Evolutionary conservation across 92 coral and sea anemone genomes (phyloP).

Genomic region (Heteractis magnifica): DNA sequence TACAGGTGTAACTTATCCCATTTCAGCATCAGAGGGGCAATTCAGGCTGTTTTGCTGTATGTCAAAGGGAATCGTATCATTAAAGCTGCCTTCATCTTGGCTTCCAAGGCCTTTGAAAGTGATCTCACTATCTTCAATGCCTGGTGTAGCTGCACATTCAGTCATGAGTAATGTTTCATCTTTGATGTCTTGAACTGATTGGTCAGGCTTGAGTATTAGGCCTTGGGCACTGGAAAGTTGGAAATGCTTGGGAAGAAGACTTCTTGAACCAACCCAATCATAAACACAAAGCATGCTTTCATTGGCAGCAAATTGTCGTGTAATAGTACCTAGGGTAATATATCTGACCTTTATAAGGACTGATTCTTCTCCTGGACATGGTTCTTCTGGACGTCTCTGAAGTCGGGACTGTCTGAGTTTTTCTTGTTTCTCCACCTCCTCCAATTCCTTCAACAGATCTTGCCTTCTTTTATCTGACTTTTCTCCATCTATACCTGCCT

Average conservation of each 20-base stretch:
- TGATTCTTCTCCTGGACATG: constrained; percentile 27
- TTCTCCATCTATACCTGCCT: not conserved
- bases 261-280: constrained; percentile 63
- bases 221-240: constrained; percentile 48
- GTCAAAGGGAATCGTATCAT: constrained; percentile 41
- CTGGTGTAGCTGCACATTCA: constrained; percentile 42
- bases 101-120: constrained; percentile 53
- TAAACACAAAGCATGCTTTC: constrained; percentile 47
- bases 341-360: constrained; percentile 59
- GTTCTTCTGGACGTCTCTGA: constrained; percentile 48
- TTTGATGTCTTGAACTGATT: constrained; percentile 37
- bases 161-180: constrained; percentile 49
- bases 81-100: constrained; percentile 33
- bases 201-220: constrained; percentile 40
- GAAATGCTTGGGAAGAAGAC: constrained; percentile 49
- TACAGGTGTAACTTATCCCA: no score
- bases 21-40: no score
- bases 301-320: constrained; percentile 37
- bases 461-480: constrained; percentile 9
- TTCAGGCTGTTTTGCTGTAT: no score
- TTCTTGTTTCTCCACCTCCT: constrained; percentile 47
- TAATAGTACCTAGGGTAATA: constrained; percentile 44
- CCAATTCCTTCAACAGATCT: not conserved
- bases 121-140: constrained; percentile 50
- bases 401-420: constrained; percentile 47